Base-by-base conservation (phyloP, 1,140 invertebrate genomes). In the Diuraphis noxia region DNA sequence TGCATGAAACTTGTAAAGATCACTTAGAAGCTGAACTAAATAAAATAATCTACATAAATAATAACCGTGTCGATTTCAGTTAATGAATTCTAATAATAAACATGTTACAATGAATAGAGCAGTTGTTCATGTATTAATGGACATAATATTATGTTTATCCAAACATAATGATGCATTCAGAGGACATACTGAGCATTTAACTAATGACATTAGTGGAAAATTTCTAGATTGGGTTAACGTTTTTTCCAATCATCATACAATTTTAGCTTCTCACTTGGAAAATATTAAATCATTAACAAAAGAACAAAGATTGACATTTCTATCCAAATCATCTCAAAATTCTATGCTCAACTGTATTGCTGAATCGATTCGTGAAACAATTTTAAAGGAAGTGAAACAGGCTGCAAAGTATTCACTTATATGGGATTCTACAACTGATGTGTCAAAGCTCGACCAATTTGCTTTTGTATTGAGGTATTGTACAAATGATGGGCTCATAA, bases 251-350 rank as follows among this genome's bases (percentile, higher is more conserved):
- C 77, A 81, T 81, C 77, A 81, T 38, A 81, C 77, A 81, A 81
- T 81, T 81, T 81, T 81, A 81, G 77, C 36, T 81, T 25, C 34
- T 25, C 77, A 81, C 6, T 81, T 81, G 9, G 36, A 81, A 81
- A 40, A 81, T 9, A 81, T 81, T 81, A 81, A 81, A 81, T 81
- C 36, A 81, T 81, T 36, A 81, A 81, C 36, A 81, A 81, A 81
- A 79, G 40, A 81, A 81, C 77, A 81, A 81, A 40, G 77, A 81
- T 81, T 81, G 77, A 81, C 77, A 81, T 81, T 81, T 81, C 36
- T 81, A 81, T 81, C 21, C 40, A 40, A 81, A 81, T 81, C 36
- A 81, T 81, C 34, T 25, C 77, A 81, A 81, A 81, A 79, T 79
- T 38, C 77, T 79, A 79, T 79, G 77, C 77, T 79, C 36, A 38